Conservation (phyloP, 2,888 invertebrate species). For the Corbicula japonica region DNA sequence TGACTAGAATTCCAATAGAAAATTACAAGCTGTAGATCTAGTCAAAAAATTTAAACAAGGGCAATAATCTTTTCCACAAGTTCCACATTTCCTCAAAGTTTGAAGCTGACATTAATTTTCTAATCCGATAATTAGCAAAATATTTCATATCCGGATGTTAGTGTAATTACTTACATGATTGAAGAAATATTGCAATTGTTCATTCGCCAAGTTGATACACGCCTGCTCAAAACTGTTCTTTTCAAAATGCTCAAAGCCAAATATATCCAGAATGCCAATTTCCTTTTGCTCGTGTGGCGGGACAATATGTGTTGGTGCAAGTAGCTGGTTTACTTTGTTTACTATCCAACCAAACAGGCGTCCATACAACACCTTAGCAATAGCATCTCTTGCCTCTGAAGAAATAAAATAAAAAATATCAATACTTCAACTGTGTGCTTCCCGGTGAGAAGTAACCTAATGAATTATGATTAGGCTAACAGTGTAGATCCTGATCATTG, state of each 20-base stretch:
- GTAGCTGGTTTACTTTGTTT: conserved; percentile 87
- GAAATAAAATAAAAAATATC: conserved; percentile 6
- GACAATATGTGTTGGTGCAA: conserved; percentile 80
- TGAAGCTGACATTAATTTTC: too few species aligned
- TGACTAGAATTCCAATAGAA: too few species aligned
- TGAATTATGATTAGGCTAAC: too few species aligned
- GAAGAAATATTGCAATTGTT: conserved; percentile 86
- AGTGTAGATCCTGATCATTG: too few species aligned
- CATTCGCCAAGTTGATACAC: conserved; percentile 86
- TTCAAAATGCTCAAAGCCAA: conserved; percentile 86
- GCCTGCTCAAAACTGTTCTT: conserved; percentile 86
- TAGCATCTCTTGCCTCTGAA: conserved; percentile 85
- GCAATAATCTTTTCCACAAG: too few species aligned
- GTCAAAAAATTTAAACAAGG: too few species aligned
- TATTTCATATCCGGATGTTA: too few species aligned
- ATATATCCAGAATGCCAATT: conserved; percentile 85
- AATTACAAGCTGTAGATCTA: too few species aligned
- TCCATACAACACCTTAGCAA: conserved; percentile 87
- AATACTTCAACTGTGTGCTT: not conserved
- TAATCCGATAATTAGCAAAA: too few species aligned
- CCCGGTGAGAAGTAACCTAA: too few species aligned
- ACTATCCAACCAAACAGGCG: conserved; percentile 88
- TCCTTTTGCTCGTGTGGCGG: conserved; percentile 51
- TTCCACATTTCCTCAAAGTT: too few species aligned
- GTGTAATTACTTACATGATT: conserved; percentile 76